Evolutionary conservation across 2,888 invertebrate species (phyloP).

Genomic region (Neoaliturus tenellus): DNA sequence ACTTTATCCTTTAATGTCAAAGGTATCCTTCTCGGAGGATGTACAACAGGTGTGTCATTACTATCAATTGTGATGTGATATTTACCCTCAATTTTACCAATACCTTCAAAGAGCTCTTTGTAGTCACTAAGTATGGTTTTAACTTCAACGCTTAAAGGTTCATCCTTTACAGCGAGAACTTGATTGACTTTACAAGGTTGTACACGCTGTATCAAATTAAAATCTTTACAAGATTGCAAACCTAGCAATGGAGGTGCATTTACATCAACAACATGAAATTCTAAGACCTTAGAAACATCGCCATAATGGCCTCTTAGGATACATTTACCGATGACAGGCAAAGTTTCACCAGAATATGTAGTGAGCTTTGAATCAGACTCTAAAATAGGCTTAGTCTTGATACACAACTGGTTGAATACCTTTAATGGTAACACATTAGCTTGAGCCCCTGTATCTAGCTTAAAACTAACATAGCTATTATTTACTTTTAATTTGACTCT

Average conservation of each 20-base stretch:
- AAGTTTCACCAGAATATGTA: neutral
- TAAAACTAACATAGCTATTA: neutral
- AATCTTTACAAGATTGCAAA: slow-evolving; percentile 11
- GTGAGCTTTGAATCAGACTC: neutral
- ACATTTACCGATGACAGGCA: neutral
- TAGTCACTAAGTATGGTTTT: neutral
- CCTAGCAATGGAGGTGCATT: neutral
- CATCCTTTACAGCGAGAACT: neutral
- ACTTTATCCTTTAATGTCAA: neutral
- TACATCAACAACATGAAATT: neutral
- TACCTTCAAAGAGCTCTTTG: slow-evolving; percentile 23
- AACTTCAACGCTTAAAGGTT: neutral
- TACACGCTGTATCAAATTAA: neutral
- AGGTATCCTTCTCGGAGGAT: slow-evolving; percentile 8
- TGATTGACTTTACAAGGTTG: neutral
- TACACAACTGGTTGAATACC: neutral
- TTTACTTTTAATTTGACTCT: neutral
- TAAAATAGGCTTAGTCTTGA: neutral
- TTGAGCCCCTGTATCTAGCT: neutral
- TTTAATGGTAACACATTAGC: neutral
- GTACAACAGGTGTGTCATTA: neutral
- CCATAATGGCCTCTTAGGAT: neutral
- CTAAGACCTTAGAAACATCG: neutral
- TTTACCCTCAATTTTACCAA: neutral
- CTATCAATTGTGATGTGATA: slow-evolving; percentile 16